A percentile compares a stretch with the other conserved stretches of the same genome.
These are phyloP conservation scores for Phaethon lepturus DNA, from an alignment of 2,113 vertebrate genomes.

Conservation along the genomic window DNA sequence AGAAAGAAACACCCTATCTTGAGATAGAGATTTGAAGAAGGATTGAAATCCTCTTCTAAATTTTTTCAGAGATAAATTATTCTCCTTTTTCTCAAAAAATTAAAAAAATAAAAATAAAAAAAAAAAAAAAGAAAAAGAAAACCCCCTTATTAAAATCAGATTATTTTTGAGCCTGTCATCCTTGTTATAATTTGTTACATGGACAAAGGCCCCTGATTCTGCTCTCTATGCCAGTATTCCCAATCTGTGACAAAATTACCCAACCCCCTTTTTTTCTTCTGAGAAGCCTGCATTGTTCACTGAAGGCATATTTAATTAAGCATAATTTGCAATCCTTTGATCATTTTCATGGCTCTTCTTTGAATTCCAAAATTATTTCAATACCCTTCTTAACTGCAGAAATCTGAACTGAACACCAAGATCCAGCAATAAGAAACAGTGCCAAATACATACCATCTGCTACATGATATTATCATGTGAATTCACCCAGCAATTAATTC, in stretches of 20 bases:
- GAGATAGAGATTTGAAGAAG: background rate
- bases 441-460: background rate
- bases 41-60: background rate
- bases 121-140: background rate
- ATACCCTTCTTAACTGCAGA: background rate
- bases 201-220: background rate
- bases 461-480: background rate
- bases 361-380: background rate
- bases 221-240: background rate
- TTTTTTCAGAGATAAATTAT: background rate
- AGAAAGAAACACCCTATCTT: background rate
- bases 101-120: rapidly evolving
- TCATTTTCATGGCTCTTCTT: background rate
- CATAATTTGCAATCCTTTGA: slow-evolving; percentile 1
- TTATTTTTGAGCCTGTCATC: background rate
- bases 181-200: background rate
- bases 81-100: background rate
- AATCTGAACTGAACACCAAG: background rate
- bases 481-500: background rate
- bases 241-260: background rate
- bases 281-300: background rate
- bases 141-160: background rate
- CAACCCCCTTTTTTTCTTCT: background rate
- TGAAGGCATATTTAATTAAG: slow-evolving; percentile 6
- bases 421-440: background rate